Evolutionary conservation across 2,797 vertebrate species (phyloP), one percentile per base, ranked within the genome.

Genomic region (Lacerta viridis): DNA sequence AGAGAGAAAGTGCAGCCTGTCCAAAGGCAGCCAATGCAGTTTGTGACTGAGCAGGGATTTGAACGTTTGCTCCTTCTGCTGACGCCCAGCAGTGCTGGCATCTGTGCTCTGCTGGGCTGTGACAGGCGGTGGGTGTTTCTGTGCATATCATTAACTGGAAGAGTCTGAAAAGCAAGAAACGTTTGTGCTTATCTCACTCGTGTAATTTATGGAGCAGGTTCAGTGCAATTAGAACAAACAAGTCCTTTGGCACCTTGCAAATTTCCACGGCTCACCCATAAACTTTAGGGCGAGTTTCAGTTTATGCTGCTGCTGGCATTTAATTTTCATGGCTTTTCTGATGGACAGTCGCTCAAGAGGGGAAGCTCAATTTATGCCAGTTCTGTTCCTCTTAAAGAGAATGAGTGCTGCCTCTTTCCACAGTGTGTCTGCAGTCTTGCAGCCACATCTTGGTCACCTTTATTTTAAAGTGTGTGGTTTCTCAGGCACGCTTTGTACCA

Each of bases 201-300:
- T 89, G 91, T 90, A 89, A 90, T 94, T 94, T 93, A 90, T 92
- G 90, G 90, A 94, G 90, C 89, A 88, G 85, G 75, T 77, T 92
- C 93, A 91, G 87, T 90, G 92, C 95, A 95, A 95, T 96, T 95
- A 95, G 93, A 85, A 89, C 66, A 59, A 61, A 91, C 92, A 93
- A 93, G 84, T 94, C 91, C 91, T 92, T 64, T 90, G 91, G 93
- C 90, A 90, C 90, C 93, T 93, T 69, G 89, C 74, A 93, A 84
- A 92, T 90, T 88, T 93, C 92, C 91, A 87, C 88, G 78, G 86
- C 88, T 93, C 1, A 2, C 84, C 90, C 89, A 84, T 93, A 95
- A 95, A 95, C 93, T 93, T 93, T 50, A 92, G 89, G 91, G 78
- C 61, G 33, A 91, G 84, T 93, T 95, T 95, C 94, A 92, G 89